Evolutionary conservation across 2,113 vertebrate species (phyloP), one percentile per base, ranked within the genome.

Genomic region (Marcusenius ussheri): DNA sequence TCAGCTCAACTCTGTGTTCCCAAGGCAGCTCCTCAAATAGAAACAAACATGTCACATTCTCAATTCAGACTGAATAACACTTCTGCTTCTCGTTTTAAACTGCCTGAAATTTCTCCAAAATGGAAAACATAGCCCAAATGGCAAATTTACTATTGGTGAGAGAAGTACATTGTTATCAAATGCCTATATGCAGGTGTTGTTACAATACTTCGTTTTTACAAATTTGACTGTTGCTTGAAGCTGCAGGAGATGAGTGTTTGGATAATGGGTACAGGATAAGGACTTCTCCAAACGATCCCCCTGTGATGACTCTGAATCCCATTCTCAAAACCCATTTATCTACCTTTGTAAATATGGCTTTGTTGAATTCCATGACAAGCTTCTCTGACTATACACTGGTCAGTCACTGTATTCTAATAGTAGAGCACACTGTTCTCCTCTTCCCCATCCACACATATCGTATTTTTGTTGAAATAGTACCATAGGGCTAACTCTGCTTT

Each of bases 11-110:
- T 86, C 46, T n/a, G 11, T 86, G 84, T 86, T 51, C 84, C 47
- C 84, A 5, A 86, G 24, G 47, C 49, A 51, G 5, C 46, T 51
- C 45, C 84, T 45, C 84, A 86, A 86, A 86, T 50, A 86, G 84
- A 86, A 51, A 86, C n/a, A 86, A 86, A 86, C 83, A 51, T 47
- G 84, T 50, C 84, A 86, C 47, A 86, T 86, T 86, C 83, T 84
- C 83, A n/a, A 6, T 11, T 84, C 83, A 50, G n/a, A 86, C 46
- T 49, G 24, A 50, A 31, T 13, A 86, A 86, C 84, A 51, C 11
- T 86, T 86, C 47, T 49, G 47, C 49, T 51, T 15, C 49, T n/a
- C 31, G n/a, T 47, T 19, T 86, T 50, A 51, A 21, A 51, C 84
- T 27, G 24, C n/a, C 84, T 50, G 46, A 24, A 51, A 49, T 47